phyloP scores from a whole-genome alignment of 2,113 vertebrate species.

The Indicator indicator region DNA sequence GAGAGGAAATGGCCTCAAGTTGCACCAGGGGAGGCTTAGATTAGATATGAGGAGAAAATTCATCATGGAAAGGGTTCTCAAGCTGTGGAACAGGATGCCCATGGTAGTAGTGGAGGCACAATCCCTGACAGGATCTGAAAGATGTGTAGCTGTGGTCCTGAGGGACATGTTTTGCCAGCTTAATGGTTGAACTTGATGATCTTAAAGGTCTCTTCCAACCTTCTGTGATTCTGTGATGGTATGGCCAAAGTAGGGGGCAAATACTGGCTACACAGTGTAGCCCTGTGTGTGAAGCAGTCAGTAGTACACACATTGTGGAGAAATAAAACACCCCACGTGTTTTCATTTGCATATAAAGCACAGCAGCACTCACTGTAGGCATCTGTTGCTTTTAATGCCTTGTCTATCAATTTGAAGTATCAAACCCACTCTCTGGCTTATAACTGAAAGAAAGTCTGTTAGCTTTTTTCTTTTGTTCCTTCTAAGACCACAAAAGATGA shows the following conservation, averaged over 20 bases:
- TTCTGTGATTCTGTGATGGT: neutral
- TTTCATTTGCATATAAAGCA: slow-evolving; percentile 6
- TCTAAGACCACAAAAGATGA: neutral
- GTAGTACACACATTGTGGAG: neutral
- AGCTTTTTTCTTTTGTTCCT: slow-evolving; percentile 10
- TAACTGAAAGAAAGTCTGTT: neutral
- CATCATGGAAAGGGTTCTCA: neutral
- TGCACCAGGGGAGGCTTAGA: neutral
- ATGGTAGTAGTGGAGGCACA: neutral
- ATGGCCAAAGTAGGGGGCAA: neutral
- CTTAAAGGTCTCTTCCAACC: neutral
- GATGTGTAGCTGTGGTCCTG: neutral
- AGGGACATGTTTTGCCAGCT: neutral
- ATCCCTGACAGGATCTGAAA: neutral
- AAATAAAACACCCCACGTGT: neutral
- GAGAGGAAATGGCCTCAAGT: neutral
- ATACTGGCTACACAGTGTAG: rapidly evolving
- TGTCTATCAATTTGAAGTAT: slow-evolving; percentile 9
- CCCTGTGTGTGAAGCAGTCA: neutral
- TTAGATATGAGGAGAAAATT: neutral
- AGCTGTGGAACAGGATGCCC: neutral
- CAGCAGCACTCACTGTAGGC: neutral
- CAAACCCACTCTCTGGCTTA: neutral
- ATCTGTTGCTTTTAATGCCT: slow-evolving; percentile 33
- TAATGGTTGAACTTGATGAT: neutral